Evolutionary conservation across 2,888 invertebrate species (phyloP).

Genomic region (Beris morrisii): DNA sequence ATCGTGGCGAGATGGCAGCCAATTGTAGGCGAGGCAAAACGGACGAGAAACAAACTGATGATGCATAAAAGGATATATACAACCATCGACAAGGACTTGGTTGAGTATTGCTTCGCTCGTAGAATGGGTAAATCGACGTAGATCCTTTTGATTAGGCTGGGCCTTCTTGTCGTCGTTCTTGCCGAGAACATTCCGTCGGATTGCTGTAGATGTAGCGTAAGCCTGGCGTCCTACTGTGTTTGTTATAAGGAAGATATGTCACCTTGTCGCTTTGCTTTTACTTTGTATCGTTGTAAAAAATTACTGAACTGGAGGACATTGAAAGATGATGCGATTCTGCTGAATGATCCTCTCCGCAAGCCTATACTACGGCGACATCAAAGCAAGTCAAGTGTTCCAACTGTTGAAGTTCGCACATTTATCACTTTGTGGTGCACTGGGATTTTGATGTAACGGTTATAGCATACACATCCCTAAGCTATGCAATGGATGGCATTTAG

Average conservation of each 20-base stretch:
- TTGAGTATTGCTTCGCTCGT: too few species aligned
- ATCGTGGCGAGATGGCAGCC: too few species aligned
- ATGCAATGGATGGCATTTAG: too few species aligned
- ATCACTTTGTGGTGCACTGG: constrained; percentile 27
- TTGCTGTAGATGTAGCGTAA: too few species aligned
- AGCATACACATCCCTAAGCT: background rate
- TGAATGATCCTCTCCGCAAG: constrained; percentile 22
- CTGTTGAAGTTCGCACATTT: constrained; percentile 29
- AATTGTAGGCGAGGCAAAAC: background rate
- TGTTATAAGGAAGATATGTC: too few species aligned
- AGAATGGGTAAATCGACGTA: too few species aligned
- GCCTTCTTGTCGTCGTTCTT: too few species aligned
- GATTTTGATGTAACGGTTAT: constrained; percentile 14
- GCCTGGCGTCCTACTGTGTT: too few species aligned
- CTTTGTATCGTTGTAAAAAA: constrained; percentile 14
- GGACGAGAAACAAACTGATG: constrained; percentile 7
- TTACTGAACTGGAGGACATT: constrained; percentile 15
- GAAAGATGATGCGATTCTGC: constrained; percentile 25
- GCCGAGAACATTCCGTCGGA: too few species aligned
- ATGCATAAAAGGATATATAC: constrained; percentile 9
- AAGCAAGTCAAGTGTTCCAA: constrained; percentile 27
- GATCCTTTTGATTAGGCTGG: too few species aligned
- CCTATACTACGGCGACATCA: constrained; percentile 20
- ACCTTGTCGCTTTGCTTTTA: background rate
- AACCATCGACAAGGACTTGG: constrained; percentile 13